phyloP scores from a whole-genome alignment of 2,888 invertebrate genomes.

The Mesochorus sp. region DNA sequence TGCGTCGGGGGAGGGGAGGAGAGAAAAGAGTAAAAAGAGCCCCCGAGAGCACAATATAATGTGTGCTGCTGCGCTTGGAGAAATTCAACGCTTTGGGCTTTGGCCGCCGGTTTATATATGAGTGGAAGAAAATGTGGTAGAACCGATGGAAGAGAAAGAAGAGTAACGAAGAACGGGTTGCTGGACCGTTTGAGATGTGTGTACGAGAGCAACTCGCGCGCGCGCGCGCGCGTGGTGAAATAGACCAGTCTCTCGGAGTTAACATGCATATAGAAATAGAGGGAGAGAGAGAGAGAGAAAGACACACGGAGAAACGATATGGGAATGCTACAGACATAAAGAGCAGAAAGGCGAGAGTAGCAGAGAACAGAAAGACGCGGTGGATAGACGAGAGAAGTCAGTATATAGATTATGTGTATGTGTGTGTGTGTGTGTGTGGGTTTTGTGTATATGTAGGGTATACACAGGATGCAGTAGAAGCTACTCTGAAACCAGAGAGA shows the following conservation, averaged over 20 bases:
- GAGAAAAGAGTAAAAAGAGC: slow-evolving; percentile 36
- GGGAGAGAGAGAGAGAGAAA: neutral
- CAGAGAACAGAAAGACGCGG: slow-evolving; percentile 22
- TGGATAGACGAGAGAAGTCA: slow-evolving; percentile 19
- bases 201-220: neutral
- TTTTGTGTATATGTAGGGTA: slow-evolving; percentile 15
- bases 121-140: slow-evolving; percentile 51
- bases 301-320: slow-evolving; percentile 14
- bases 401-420: neutral
- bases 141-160: slow-evolving; percentile 37
- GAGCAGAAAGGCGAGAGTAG: slow-evolving; percentile 27
- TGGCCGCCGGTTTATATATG: slow-evolving; percentile 15
- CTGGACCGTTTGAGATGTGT: slow-evolving; percentile 2
- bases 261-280: slow-evolving; percentile 5
- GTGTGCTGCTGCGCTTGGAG: neutral
- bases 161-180: slow-evolving; percentile 40
- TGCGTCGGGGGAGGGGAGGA: no score
- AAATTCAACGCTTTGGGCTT: slow-evolving; percentile 17
- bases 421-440: no score
- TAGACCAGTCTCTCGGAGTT: slow-evolving; percentile 28
- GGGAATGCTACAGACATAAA: slow-evolving; percentile 54
- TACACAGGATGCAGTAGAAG: slow-evolving; percentile 34
- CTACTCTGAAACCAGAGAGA: slow-evolving; percentile 26
- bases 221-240: no score
- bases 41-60: slow-evolving; percentile 33